Conservation (phyloP, 1,140 invertebrate species). For the Monomorium pharaonis region DNA sequence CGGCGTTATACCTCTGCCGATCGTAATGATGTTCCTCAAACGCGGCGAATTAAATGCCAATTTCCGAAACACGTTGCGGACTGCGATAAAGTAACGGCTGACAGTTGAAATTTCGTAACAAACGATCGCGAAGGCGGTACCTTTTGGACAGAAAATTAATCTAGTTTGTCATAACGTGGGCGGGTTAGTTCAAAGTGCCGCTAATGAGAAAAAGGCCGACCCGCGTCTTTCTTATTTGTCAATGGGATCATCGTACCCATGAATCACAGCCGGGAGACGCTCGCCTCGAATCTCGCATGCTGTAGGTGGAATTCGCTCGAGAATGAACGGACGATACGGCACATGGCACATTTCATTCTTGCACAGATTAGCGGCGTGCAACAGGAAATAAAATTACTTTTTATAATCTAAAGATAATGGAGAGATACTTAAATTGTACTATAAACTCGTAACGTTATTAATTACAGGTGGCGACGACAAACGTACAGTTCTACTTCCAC, state of each 20-base stretch:
- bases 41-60: conserved; percentile 58
- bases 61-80: conserved; percentile 57
- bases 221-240: conserved; percentile 84
- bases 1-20: conserved; percentile 2
- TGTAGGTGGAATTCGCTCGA: conserved; percentile 45
- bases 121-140: conserved; percentile 81
- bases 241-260: conserved; percentile 81
- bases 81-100: conserved; percentile 70
- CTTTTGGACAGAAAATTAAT: conserved; percentile 84
- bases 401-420: conserved; percentile 24
- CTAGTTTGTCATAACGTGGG: conserved; percentile 86
- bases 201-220: conserved; percentile 85
- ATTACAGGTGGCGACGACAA: neutral
- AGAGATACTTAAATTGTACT: neutral
- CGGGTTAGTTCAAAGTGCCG: conserved; percentile 85
- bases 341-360: conserved; percentile 43
- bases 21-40: conserved; percentile 56
- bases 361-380: conserved; percentile 28
- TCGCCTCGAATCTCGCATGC: conserved; percentile 61
- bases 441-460: conserved; percentile 12
- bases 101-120: conserved; percentile 85
- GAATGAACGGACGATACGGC: conserved; percentile 1
- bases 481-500: neutral
- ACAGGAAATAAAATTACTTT: conserved; percentile 8
- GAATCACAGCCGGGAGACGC: conserved; percentile 76